Percentiles rank a stretch among this genome's conserved stretches.
Evolutionary conservation across 2,888 invertebrate species (phyloP).

Genomic region (Campoplex capitator): DNA sequence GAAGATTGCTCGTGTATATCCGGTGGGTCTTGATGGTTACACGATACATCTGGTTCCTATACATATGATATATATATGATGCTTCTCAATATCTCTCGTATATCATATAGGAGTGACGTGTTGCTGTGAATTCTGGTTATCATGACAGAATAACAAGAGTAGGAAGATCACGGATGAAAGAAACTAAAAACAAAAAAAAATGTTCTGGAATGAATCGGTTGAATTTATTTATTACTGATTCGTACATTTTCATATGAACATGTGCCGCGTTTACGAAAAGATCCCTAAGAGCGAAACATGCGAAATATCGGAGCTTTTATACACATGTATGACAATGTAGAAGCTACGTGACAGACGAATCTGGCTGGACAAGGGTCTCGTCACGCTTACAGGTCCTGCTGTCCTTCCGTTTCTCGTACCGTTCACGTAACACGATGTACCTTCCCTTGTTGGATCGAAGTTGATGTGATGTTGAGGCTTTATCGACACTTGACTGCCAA

Average conservation of each 20-base stretch:
- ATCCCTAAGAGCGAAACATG: too few species aligned
- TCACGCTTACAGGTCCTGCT: slow-evolving; percentile 67
- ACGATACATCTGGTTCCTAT: slow-evolving; percentile 70
- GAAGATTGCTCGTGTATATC: slow-evolving; percentile 58
- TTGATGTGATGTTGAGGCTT: slow-evolving; percentile 10
- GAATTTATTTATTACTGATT: too few species aligned
- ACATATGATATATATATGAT: slow-evolving; percentile 52
- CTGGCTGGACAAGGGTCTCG: slow-evolving; percentile 51
- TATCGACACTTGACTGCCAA: slow-evolving; percentile 55
- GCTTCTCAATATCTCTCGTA: slow-evolving; percentile 46
- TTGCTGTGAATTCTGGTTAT: too few species aligned
- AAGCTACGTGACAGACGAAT: slow-evolving; percentile 1
- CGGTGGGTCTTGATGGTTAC: slow-evolving; percentile 71
- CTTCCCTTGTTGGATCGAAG: slow-evolving; percentile 73
- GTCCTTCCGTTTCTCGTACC: slow-evolving; percentile 72
- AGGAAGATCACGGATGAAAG: too few species aligned
- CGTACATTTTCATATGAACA: too few species aligned
- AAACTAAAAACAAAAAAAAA: too few species aligned
- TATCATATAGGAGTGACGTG: background rate
- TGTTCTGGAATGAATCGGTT: too few species aligned
- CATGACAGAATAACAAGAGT: too few species aligned
- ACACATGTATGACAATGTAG: background rate
- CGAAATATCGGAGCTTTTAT: background rate
- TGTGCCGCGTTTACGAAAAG: too few species aligned
- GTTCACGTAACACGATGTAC: slow-evolving; percentile 57